Conservation (phyloP, 2,113 vertebrate species). For the Vimba vimba region DNA sequence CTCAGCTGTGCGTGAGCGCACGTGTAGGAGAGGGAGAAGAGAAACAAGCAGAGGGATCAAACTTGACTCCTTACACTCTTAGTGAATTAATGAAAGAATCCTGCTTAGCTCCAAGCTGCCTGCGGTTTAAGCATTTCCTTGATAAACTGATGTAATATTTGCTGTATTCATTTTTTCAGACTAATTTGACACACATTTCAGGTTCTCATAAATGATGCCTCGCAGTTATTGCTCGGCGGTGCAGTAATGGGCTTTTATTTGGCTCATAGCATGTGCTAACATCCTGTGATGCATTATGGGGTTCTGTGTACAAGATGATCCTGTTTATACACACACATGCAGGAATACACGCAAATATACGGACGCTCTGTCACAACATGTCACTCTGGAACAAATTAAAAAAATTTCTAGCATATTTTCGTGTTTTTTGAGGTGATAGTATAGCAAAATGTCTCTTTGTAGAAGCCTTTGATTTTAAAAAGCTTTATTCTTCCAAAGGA, state of each 20-base stretch:
- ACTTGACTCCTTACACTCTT: not conserved
- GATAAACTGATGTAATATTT: slow-evolving; percentile 60
- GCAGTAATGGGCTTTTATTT: slow-evolving; percentile 65
- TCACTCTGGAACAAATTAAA: not conserved
- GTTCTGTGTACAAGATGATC: not conserved
- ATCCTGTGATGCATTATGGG: not conserved
- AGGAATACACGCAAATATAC: not conserved
- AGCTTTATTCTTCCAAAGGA: not conserved
- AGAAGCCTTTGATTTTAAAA: not conserved
- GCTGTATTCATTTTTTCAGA: slow-evolving; percentile 58
- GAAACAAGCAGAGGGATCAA: no score
- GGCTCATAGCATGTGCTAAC: slow-evolving; percentile 46
- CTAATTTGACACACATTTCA: slow-evolving; percentile 58
- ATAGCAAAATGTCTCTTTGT: not conserved
- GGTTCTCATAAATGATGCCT: slow-evolving; percentile 62
- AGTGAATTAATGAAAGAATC: slow-evolving; percentile 51
- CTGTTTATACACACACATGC: not conserved
- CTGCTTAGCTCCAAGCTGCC: slow-evolving; percentile 43
- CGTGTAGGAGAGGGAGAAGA: no score
- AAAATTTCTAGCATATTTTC: not conserved
- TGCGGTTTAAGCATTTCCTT: slow-evolving; percentile 59
- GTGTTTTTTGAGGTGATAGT: not conserved
- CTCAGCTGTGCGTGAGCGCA: no score
- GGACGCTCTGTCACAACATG: not conserved
- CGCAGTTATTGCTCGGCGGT: slow-evolving; percentile 58